phyloP scores from a whole-genome alignment of 1,140 invertebrate genomes.

The Tribolium madens region DNA sequence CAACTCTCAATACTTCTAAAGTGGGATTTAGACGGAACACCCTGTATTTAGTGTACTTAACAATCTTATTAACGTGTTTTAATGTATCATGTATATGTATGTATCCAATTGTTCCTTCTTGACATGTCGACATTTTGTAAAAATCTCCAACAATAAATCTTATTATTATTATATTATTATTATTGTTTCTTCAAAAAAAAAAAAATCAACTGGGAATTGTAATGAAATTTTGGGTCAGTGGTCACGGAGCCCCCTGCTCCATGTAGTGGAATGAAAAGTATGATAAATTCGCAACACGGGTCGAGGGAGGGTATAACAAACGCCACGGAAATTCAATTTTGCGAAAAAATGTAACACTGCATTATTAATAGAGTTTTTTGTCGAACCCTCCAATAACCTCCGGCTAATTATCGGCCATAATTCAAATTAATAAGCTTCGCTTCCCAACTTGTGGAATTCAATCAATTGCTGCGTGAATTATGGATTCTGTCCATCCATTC shows the following conservation, averaged over 20 bases:
- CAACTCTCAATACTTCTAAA: no score
- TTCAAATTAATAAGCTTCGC: slow-evolving; percentile 33
- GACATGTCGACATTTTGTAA: no score
- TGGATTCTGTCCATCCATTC: slow-evolving; percentile 13
- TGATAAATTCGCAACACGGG: slow-evolving; percentile 59
- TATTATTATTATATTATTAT: no score
- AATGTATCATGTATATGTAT: no score
- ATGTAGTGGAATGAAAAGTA: slow-evolving; percentile 60
- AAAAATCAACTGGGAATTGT: no score
- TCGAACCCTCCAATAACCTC: not conserved
- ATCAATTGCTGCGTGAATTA: slow-evolving; percentile 32
- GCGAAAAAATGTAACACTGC: slow-evolving; percentile 45
- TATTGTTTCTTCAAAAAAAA: no score
- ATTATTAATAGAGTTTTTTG: slow-evolving; percentile 29
- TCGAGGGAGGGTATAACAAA: slow-evolving; percentile 55
- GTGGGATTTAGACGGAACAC: no score
- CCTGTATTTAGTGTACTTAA: no score
- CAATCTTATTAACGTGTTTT: no score
- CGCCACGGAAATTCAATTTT: slow-evolving; percentile 49
- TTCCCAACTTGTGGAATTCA: slow-evolving; percentile 17
- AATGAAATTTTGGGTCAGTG: no score
- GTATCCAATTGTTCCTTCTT: no score
- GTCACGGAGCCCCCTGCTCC: slow-evolving; percentile 52
- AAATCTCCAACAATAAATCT: no score
- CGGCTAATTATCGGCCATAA: slow-evolving; percentile 34